Conservation (phyloP, 30 jellyfish, hydroid and myxozoan species). For the Sanderia malayensis region DNA sequence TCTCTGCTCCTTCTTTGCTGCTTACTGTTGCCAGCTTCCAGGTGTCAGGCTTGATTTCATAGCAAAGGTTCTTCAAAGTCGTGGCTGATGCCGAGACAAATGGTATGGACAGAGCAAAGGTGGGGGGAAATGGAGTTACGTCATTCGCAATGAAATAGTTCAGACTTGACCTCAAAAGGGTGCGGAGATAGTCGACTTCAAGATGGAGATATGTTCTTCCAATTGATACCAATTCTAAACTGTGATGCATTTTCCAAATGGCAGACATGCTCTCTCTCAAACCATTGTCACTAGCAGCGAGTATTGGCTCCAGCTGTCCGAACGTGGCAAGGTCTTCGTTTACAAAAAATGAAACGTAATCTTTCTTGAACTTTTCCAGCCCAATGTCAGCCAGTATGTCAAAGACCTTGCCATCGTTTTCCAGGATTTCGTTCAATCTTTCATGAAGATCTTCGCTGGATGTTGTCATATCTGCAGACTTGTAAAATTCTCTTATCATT, state of each 20-base stretch:
- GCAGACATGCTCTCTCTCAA: conserved; percentile 23
- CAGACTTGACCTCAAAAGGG: conserved; percentile 43
- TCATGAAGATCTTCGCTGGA: conserved; percentile 28
- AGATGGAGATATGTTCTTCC: conserved; percentile 25
- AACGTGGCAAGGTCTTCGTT: conserved; percentile 61
- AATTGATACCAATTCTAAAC: conserved; percentile 45
- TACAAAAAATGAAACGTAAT: conserved; percentile 38
- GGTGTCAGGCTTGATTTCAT: conserved; percentile 25
- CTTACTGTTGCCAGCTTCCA: conserved; percentile 39
- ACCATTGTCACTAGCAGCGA: background rate
- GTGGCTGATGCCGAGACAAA: conserved; percentile 46
- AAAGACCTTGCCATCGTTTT: conserved; percentile 7
- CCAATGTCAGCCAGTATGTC: conserved; percentile 55
- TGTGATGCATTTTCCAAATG: conserved; percentile 49
- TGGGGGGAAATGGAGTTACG: conserved; percentile 9
- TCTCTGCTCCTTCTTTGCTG: background rate
- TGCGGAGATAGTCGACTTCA: conserved; percentile 31
- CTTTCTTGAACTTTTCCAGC: conserved; percentile 34
- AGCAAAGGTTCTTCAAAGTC: conserved; percentile 23
- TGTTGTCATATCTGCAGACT: conserved; percentile 11
- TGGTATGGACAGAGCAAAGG: conserved; percentile 49
- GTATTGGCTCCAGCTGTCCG: conserved; percentile 53
- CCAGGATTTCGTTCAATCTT: conserved; percentile 16
- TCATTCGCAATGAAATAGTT: conserved; percentile 17
- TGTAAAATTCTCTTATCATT: conserved; percentile 55